Evolutionary conservation across 2,797 vertebrate species (phyloP).

Genomic region (Lepilemur septentrionalis): DNA sequence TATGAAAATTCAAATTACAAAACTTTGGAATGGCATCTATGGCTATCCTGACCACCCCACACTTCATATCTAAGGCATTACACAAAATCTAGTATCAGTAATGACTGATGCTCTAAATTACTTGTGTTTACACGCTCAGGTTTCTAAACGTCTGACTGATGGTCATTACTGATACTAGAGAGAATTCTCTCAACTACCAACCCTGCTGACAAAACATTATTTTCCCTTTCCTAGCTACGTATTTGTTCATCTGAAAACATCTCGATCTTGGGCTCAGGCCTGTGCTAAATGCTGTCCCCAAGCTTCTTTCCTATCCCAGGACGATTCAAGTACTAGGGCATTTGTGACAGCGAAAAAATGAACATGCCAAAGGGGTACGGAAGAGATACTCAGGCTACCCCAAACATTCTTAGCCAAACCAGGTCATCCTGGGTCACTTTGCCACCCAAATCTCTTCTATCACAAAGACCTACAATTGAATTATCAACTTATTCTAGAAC

Average conservation of each 20-base stretch:
- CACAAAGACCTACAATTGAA: not conserved
- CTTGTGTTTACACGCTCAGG: too few relatives aligned
- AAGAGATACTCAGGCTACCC: not conserved
- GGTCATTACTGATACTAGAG: too few relatives aligned
- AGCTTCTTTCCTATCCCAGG: not conserved
- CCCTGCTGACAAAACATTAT: not conserved
- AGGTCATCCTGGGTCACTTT: not conserved
- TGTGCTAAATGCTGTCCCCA: not conserved
- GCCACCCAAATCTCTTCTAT: not conserved
- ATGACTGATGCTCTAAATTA: not conserved
- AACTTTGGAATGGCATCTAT: not conserved
- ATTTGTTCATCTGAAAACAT: constrained; percentile 33
- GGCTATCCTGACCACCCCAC: not conserved
- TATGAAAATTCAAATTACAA: constrained; percentile 10
- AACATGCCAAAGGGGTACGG: not conserved
- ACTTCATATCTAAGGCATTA: not conserved
- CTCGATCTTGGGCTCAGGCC: constrained; percentile 14
- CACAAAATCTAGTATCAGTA: not conserved
- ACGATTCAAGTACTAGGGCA: not conserved
- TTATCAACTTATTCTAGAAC: constrained; percentile 30
- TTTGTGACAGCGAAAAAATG: not conserved
- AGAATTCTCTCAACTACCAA: not conserved
- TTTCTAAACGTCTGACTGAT: too few relatives aligned
- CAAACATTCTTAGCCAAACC: not conserved
- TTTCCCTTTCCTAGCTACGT: not conserved